phyloP scores from a whole-genome alignment of 2,113 vertebrate genomes.

The Fulica atra region DNA sequence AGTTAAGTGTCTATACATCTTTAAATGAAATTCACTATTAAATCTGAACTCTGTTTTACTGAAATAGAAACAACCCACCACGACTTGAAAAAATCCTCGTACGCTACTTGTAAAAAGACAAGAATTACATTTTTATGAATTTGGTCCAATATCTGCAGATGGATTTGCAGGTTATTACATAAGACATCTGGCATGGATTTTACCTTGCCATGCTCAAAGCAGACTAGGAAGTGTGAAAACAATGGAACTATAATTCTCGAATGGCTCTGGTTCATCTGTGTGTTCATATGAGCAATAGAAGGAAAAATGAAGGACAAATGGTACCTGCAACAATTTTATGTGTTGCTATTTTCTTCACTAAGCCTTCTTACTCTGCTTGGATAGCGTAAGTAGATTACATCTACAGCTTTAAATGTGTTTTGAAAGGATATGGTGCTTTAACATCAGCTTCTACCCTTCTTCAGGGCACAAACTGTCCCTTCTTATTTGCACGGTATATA shows the following conservation, averaged over 20 bases:
- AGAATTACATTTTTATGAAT: neutral
- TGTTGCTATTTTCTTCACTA: neutral
- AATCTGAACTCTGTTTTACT: neutral
- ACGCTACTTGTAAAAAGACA: neutral
- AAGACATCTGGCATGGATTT: neutral
- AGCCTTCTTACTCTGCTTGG: neutral
- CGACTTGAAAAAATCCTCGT: neutral
- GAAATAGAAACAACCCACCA: neutral
- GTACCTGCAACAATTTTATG: neutral
- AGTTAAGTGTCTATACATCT: neutral
- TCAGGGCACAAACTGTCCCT: neutral
- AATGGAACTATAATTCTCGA: neutral
- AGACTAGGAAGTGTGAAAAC: neutral
- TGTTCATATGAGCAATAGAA: neutral
- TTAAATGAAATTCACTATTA: neutral
- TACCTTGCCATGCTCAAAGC: neutral
- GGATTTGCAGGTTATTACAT: neutral
- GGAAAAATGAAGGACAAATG: neutral
- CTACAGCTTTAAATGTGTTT: neutral
- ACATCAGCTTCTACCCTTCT: neutral
- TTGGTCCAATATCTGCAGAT: neutral
- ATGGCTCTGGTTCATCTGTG: neutral
- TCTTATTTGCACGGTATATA: neutral
- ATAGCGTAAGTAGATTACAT: neutral
- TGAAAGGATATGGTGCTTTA: slow-evolving; percentile 21